Evolutionary conservation across 2,888 invertebrate genomes (phyloP), one percentile per base, ranked within the genome.

Genomic region (Aphodius sticticus): DNA sequence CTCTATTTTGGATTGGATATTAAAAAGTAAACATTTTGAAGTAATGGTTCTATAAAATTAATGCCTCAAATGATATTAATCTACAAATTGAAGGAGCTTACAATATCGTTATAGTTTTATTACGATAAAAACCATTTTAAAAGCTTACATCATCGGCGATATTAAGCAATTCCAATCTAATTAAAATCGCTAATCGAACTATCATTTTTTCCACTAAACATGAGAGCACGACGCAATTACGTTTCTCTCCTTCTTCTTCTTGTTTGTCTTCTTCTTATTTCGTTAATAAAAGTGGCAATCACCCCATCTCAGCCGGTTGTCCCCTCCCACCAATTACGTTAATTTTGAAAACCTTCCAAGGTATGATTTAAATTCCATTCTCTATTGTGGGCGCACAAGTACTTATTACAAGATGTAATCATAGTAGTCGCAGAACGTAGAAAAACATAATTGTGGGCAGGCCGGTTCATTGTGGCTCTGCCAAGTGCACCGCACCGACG

Each of bases 341-440:
- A 87, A 88, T 87, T 88, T 86, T 85, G 86, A 84, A 87, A 87
- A 85, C 85, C 83, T 86, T 85, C 86, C 84, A 84, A 85, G 86
- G 85, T 87, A 87, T 88, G 87, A 88, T 88, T 89, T 88, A 88
- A 88, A 88, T 88, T 88, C 88, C 88, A 87, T 86, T 87, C 88
- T 85, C 87, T 87, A 88, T 88, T 88, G 88, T 88, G 86, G 86
- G 84, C 84, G 84, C 84, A 83, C 86, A 87, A 87, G 87, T 85
- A 86, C 87, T 86, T 86, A 87, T 88, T 88, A 87, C 86, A 85
- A 87, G 84, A 85, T 86, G 84, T 87, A 87, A 88, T 88, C 86
- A 87, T 86, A 86, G 87, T 87, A 86, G 85, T 86, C 83, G 82
- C 82, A 82, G 81, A 83, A 85, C 83, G 69, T 78, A 78, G 53